Base-by-base conservation (phyloP, 2,113 vertebrate species). In the Mobula hypostoma region DNA sequence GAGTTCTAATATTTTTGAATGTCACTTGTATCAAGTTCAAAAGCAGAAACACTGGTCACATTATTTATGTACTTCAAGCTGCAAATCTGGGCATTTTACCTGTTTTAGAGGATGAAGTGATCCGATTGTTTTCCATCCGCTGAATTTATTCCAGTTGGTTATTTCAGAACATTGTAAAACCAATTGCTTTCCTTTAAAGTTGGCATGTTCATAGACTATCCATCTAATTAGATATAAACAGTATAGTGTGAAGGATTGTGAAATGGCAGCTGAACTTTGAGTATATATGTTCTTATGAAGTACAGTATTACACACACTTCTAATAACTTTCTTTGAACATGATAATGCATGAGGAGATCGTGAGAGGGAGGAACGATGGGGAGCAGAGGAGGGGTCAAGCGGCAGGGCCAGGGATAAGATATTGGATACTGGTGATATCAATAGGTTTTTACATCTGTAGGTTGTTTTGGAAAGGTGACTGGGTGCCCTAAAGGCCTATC, bases 171-270 rank as follows among this genome's bases (percentile, higher is more conserved):
- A 95, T 94, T 96, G 94, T 79, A 98, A 95, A 32, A 98, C 96
- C 95, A 97, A 97, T 95, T 98, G 98, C 94, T 96, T 96, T 74
- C 98, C 98, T 91, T 97, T 97, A 94, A 98, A 98, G 95, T 97
- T 96, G 58, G 96, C 95, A 90, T 97, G 97, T 95, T 98, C 97
- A 0, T 97, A 98, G 0, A 95, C 97, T 95, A 98, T 97, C 98
- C 98, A 98, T 94, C 98, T 98, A 90, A 15, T 93, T 8, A 56
- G 94, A 87, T 14, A 74, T 2, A 94, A 24, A 93, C 9, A 93
- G 74, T 32, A 32, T n/a, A 88, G 19, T 6, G 29, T 66, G 14
- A 63, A n/a, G 58, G 32, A 90, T n/a, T 66, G 61, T 63, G 21
- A 68, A 48, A 8, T 90, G 85, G n/a, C 29, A 66, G 27, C 61